Evolutionary conservation across 2,113 vertebrate genomes (phyloP).

Genomic region (Mormyrus iriodes): DNA sequence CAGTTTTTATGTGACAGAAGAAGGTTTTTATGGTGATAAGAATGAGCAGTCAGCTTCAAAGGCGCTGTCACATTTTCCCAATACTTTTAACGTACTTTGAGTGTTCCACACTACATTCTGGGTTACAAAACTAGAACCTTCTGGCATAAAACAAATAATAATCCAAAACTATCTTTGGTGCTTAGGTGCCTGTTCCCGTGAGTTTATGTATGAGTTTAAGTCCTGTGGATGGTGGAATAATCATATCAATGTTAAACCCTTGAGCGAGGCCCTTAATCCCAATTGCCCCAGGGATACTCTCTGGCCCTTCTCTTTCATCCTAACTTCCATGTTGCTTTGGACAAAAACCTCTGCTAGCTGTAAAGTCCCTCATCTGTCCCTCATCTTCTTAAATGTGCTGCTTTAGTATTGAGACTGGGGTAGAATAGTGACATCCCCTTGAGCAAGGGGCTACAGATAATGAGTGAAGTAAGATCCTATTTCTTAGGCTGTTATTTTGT

Average conservation of each 20-base stretch:
- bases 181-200: background rate
- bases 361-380: background rate
- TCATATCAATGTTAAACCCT: background rate
- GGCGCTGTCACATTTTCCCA: background rate
- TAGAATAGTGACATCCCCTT: background rate
- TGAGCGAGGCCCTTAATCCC: background rate
- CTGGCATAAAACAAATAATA: background rate
- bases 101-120: background rate
- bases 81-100: background rate
- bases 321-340: background rate
- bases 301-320: background rate
- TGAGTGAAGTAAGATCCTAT: background rate
- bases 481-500: background rate
- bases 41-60: background rate
- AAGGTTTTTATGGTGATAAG: background rate
- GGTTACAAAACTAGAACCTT: background rate
- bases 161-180: background rate
- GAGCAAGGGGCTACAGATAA: background rate
- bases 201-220: background rate
- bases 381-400: background rate
- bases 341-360: background rate
- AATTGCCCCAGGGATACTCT: background rate
- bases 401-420: background rate
- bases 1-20: background rate
- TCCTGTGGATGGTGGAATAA: background rate